Conservation (phyloP, 2,888 invertebrate species). For the Oxytorus armatus region DNA sequence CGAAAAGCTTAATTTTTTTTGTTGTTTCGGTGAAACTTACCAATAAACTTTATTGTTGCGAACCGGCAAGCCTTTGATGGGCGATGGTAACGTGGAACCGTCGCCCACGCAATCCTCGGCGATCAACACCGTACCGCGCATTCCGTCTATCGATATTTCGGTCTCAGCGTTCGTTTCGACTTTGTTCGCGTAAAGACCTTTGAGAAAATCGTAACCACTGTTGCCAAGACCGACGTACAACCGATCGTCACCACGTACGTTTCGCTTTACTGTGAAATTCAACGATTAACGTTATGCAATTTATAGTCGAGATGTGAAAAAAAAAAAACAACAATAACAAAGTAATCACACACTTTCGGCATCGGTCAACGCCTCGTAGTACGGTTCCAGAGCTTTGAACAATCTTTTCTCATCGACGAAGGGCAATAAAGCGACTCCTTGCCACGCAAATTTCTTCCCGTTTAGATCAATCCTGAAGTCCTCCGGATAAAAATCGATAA, state of each 20-base stretch:
- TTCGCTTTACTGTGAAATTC: constrained; percentile 88
- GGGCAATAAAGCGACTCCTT: constrained; percentile 98
- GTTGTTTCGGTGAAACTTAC: constrained; percentile 78
- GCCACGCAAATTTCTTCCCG: constrained; percentile 99
- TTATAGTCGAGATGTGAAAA: background rate
- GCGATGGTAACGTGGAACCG: constrained; percentile 89
- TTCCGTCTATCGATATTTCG: constrained; percentile 90
- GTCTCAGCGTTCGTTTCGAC: constrained; percentile 85
- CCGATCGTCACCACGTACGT: constrained; percentile 95
- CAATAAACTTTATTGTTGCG: constrained; percentile 84
- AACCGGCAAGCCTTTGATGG: constrained; percentile 89
- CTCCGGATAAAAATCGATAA: constrained; percentile 99
- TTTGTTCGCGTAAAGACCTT: constrained; percentile 88
- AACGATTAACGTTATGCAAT: background rate
- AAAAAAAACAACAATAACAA: constrained; percentile 6
- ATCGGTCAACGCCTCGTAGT: constrained; percentile 91
- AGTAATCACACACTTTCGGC: constrained; percentile 89
- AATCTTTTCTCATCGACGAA: constrained; percentile 98
- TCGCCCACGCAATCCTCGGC: constrained; percentile 89
- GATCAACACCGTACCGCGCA: constrained; percentile 92
- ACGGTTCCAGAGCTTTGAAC: constrained; percentile 92
- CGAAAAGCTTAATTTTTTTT: too few species aligned
- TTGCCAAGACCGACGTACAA: constrained; percentile 93
- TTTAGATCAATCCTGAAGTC: constrained; percentile 99
- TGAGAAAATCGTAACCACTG: constrained; percentile 89